Percentiles rank a stretch among this genome's conserved stretches.
These are phyloP conservation scores for Lasiommata megera DNA, from an alignment of 2,888 invertebrate species.

Conservation along the genomic window DNA sequence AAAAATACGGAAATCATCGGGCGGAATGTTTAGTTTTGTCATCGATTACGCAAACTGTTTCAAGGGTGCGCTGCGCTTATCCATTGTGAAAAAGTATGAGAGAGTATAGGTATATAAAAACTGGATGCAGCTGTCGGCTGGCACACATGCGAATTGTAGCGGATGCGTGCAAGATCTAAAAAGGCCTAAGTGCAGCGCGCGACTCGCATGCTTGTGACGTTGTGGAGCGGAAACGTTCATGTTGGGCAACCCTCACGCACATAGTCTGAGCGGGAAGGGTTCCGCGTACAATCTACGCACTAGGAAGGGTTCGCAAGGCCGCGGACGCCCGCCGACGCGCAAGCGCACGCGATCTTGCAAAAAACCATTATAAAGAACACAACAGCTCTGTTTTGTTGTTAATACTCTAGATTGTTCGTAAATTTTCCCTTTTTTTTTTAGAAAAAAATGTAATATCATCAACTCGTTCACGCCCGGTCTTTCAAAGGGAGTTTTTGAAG, in stretches of 20 bases:
- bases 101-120: conserved; percentile 75
- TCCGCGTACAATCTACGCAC: conserved; percentile 69
- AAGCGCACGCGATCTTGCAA: conserved; percentile 78
- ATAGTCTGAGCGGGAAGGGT: conserved; percentile 67
- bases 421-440: conserved; percentile 68
- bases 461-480: conserved; percentile 81
- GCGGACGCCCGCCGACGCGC: conserved; percentile 77
- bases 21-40: conserved; percentile 82
- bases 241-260: conserved; percentile 59
- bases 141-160: conserved; percentile 80
- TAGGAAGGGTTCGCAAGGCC: conserved; percentile 76
- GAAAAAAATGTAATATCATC: conserved; percentile 80
- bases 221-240: conserved; percentile 41
- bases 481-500: conserved; percentile 76
- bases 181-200: conserved; percentile 50
- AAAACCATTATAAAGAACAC: conserved; percentile 74
- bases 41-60: conserved; percentile 82
- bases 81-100: conserved; percentile 79
- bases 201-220: conserved; percentile 42
- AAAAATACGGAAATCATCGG: conserved; percentile 80
- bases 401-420: conserved; percentile 79
- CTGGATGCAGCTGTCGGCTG: conserved; percentile 75
- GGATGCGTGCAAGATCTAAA: conserved; percentile 39
- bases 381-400: conserved; percentile 77
- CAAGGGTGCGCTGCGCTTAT: conserved; percentile 75